Base-by-base conservation (phyloP, 2,113 vertebrate species). In the Lontra canadensis region DNA sequence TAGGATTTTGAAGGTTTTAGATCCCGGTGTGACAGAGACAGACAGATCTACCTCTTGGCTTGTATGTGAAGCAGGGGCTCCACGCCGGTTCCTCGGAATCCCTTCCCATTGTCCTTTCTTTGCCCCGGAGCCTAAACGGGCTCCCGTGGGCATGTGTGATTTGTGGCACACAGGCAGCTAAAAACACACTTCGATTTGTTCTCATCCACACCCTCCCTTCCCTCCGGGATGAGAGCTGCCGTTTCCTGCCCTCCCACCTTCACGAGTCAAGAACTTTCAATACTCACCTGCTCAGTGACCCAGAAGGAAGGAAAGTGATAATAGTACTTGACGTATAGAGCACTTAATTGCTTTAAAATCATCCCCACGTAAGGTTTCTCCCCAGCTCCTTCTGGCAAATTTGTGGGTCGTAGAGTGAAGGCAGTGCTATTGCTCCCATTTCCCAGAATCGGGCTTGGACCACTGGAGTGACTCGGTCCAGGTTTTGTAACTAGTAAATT, bases 241-340 rank as follows among this genome's bases (percentile, higher is more conserved):
- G 42, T 85, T 96, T 93, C 93, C 85, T 57, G 69, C 69, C 44
- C 47, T 73, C n/a, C 55, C 31, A 21, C n/a, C 59, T 91, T 59
- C n/a, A 20, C 4, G 42, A 97, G 25, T 88, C 96, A 94, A 34
- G 85, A 73, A 39, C 20, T 36, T 88, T 87, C 69, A 90, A 42
- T 65, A 80, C 63, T 88, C 74, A 47, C 31, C 59, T 84, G 94
- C 71, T 39, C 55, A 9, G 8, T 39, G 79, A 44, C 76, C 67
- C 67, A 13, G 63, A 90, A 94, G 78, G 87, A 81, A 90, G 94
- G 80, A 80, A 71, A 49, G 39, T 42, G 73, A 42, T 93, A 80
- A 71, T 55, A 81, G 74, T n/a, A 29, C 36, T 87, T 52, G 36
- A 90, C 57, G n/a, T 3, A 10, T 31, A 71, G 83, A 93, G 11